Evolutionary conservation across 2,888 invertebrate genomes (phyloP).

Genomic region (Tuberolachnus salignus): DNA sequence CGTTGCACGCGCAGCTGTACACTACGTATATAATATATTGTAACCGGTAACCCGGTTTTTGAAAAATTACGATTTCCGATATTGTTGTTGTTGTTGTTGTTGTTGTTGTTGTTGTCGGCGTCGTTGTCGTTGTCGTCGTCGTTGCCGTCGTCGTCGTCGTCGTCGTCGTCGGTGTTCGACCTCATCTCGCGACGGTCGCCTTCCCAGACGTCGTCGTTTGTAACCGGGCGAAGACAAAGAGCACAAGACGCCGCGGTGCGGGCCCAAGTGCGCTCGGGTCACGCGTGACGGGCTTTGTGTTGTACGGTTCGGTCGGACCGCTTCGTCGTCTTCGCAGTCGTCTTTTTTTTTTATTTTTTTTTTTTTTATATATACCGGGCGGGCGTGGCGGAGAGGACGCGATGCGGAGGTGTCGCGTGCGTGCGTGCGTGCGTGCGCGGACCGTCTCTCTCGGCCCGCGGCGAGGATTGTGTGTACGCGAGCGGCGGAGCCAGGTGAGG

Average conservation of each 20-base stretch:
- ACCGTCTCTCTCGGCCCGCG: slow-evolving; percentile 6
- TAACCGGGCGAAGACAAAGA: slow-evolving; percentile 47
- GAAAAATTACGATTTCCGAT: too few species aligned
- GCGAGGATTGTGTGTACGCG: too few species aligned
- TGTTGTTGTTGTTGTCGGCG: not conserved
- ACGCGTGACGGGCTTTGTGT: slow-evolving; percentile 53
- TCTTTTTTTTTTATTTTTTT: too few species aligned
- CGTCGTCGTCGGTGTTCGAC: not conserved
- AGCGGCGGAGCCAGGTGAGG: not conserved
- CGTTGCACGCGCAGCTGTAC: too few species aligned
- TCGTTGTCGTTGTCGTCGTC: not conserved
- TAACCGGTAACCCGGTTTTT: too few species aligned
- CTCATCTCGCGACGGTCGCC: not conserved
- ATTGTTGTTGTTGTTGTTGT: not conserved
- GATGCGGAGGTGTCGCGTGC: slow-evolving; percentile 22
- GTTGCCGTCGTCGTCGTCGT: not conserved
- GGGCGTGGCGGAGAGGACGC: not conserved
- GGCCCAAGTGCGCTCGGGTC: slow-evolving; percentile 44
- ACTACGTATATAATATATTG: too few species aligned
- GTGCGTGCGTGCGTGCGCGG: slow-evolving; percentile 6
- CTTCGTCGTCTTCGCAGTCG: not conserved
- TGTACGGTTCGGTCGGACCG: slow-evolving; percentile 16
- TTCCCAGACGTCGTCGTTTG: slow-evolving; percentile 2
- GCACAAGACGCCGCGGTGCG: slow-evolving; percentile 1
- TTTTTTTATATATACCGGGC: too few species aligned